phyloP scores from a whole-genome alignment of 2,888 invertebrate species.

The Endotricha flammealis region DNA sequence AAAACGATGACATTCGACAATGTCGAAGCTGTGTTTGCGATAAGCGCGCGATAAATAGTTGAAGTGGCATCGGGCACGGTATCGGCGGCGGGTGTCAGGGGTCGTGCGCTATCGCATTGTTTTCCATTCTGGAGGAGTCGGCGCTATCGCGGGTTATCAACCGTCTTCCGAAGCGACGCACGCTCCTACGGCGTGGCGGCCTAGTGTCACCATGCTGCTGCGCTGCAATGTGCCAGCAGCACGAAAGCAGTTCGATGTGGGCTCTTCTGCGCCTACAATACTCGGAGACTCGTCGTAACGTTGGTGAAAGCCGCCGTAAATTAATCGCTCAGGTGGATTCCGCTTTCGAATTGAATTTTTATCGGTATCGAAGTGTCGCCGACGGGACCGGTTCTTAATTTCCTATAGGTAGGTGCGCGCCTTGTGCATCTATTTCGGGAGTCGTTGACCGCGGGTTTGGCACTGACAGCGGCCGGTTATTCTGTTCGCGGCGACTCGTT shows the following conservation, averaged over 20 bases:
- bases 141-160: constrained; percentile 18
- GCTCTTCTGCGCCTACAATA: constrained; percentile 21
- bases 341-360: constrained; percentile 72
- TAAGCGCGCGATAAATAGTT: constrained; percentile 3
- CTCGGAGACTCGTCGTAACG: constrained; percentile 31
- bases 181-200: constrained; percentile 14
- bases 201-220: constrained; percentile 7
- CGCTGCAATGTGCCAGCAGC: too few relatives aligned
- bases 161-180: constrained; percentile 14
- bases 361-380: constrained; percentile 51
- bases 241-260: too few relatives aligned
- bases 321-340: constrained; percentile 66
- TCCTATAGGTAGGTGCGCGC: constrained; percentile 63
- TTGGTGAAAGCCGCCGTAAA: constrained; percentile 62
- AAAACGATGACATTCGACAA: constrained; percentile 16
- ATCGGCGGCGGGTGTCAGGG: constrained; percentile 23
- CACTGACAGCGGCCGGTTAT: constrained; percentile 48
- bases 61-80: constrained; percentile 4
- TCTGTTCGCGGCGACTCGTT: constrained; percentile 40
- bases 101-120: constrained; percentile 27
- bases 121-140: constrained; percentile 23
- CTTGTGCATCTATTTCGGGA: constrained; percentile 73
- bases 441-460: constrained; percentile 73
- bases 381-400: constrained; percentile 66
- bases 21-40: constrained; percentile 14